Evolutionary conservation across 2,113 vertebrate species (phyloP).

Genomic region (Odobenus rosmarus): DNA sequence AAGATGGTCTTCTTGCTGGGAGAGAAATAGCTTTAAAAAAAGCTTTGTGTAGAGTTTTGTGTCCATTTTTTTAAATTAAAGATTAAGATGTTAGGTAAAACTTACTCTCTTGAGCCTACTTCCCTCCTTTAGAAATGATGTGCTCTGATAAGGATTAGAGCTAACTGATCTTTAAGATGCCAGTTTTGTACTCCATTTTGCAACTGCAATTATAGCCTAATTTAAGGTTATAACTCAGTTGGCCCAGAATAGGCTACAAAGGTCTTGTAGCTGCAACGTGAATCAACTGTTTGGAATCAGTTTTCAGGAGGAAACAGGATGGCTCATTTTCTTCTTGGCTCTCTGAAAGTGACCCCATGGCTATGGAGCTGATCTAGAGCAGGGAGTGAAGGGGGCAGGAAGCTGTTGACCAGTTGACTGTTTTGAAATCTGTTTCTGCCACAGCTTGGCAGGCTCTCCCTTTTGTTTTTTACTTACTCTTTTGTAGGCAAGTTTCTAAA

Average conservation of each 20-base stretch:
- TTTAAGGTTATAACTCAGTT: constrained; percentile 35
- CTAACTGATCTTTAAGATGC: neutral
- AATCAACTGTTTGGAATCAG: neutral
- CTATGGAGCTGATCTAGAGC: neutral
- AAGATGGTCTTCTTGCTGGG: neutral
- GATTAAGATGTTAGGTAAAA: neutral
- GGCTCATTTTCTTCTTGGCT: constrained; percentile 8
- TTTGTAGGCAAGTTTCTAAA: constrained; percentile 88
- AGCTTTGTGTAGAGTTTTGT: neutral
- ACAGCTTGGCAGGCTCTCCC: neutral
- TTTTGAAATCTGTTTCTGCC: neutral
- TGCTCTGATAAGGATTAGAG: constrained; percentile 33
- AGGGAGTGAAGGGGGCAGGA: neutral
- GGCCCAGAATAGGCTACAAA: neutral
- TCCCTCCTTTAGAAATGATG: neutral
- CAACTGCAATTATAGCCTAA: neutral
- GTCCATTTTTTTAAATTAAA: neutral
- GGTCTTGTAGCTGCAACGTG: neutral
- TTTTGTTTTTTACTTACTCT: constrained; percentile 85
- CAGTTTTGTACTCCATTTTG: constrained; percentile 33
- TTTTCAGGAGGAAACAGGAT: neutral
- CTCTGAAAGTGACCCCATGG: neutral
- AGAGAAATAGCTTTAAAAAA: constrained; percentile 37
- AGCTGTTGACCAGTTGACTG: neutral
- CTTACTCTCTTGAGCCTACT: neutral